These are phyloP conservation scores for Sussaba pulchella DNA, from an alignment of 2,888 invertebrate genomes.

Conservation along the genomic window DNA sequence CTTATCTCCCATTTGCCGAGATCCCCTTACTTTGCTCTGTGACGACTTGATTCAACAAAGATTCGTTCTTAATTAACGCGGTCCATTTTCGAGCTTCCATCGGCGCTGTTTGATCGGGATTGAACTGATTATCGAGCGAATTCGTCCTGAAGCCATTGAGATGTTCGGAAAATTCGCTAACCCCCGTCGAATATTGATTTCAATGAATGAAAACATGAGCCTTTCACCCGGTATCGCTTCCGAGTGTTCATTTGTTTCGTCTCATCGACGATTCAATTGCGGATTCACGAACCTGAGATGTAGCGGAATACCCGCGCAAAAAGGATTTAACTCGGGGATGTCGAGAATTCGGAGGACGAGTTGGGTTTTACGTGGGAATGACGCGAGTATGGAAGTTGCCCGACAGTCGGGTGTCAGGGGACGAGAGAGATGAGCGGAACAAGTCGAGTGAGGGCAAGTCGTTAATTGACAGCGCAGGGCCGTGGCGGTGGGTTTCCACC, in stretches of 20 bases:
- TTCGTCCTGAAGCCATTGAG: too few relatives aligned
- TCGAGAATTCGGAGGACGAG: neutral
- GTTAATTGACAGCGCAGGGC: constrained; percentile 49
- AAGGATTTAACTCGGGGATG: neutral
- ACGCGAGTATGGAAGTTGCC: neutral
- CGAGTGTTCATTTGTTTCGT: neutral
- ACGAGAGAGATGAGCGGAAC: neutral
- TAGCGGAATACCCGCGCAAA: neutral
- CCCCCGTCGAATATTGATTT: too few relatives aligned
- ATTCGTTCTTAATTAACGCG: neutral
- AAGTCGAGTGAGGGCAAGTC: constrained; percentile 1
- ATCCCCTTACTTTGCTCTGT: neutral
- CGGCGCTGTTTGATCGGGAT: neutral
- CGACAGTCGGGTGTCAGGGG: neutral
- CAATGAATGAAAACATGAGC: too few relatives aligned
- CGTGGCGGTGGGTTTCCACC: neutral
- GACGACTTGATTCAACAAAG: neutral
- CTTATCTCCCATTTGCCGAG: neutral
- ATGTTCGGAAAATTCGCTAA: neutral
- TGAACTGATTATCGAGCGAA: neutral
- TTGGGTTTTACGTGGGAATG: neutral
- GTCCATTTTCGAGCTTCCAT: neutral
- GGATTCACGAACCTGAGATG: neutral
- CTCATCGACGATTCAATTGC: neutral
- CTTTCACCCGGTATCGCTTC: too few relatives aligned